Evolutionary conservation across 2,113 vertebrate genomes (phyloP).

Genomic region (Cryptomyrus ogoouensis): DNA sequence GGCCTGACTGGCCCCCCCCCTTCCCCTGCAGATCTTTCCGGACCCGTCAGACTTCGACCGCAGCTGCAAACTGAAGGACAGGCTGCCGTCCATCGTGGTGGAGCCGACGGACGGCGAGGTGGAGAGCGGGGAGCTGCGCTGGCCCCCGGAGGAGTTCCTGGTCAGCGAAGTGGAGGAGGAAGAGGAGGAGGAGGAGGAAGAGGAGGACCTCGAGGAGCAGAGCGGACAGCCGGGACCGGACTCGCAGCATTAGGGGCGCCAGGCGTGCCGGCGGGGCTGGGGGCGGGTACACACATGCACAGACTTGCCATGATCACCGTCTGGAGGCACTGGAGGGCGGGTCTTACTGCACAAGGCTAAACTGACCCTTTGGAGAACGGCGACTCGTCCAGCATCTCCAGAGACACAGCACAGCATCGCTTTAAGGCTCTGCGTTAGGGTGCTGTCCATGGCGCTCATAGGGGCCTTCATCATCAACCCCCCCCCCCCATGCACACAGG

Average conservation of each 20-base stretch:
- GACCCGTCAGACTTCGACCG: slow-evolving; percentile 92
- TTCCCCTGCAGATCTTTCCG: slow-evolving; percentile 78
- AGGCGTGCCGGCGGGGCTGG: background rate
- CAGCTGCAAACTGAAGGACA: slow-evolving; percentile 94
- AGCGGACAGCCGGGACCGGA: slow-evolving; percentile 55
- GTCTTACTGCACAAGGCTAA: background rate
- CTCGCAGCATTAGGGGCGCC: slow-evolving; percentile 49
- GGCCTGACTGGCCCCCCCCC: background rate
- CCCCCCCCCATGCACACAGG: background rate
- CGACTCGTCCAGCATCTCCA: background rate
- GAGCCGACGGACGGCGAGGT: slow-evolving; percentile 91
- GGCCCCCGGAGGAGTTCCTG: slow-evolving; percentile 91
- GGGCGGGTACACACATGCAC: slow-evolving; percentile 6
- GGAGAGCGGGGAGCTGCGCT: slow-evolving; percentile 92
- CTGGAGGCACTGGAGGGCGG: slow-evolving; percentile 21
- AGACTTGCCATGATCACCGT: slow-evolving; percentile 15
- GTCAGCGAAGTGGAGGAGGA: slow-evolving; percentile 69
- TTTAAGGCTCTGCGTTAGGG: background rate
- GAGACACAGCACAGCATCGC: background rate
- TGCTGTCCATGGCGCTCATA: background rate
- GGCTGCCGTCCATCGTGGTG: slow-evolving; percentile 91
- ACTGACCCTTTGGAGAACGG: background rate
- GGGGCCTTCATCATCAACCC: background rate
- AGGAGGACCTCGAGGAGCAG: slow-evolving; percentile 55
- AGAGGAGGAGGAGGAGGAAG: slow-evolving; percentile 61